Evolutionary conservation across 2,888 invertebrate species (phyloP).

Genomic region (Schizotus pectinicornis): DNA sequence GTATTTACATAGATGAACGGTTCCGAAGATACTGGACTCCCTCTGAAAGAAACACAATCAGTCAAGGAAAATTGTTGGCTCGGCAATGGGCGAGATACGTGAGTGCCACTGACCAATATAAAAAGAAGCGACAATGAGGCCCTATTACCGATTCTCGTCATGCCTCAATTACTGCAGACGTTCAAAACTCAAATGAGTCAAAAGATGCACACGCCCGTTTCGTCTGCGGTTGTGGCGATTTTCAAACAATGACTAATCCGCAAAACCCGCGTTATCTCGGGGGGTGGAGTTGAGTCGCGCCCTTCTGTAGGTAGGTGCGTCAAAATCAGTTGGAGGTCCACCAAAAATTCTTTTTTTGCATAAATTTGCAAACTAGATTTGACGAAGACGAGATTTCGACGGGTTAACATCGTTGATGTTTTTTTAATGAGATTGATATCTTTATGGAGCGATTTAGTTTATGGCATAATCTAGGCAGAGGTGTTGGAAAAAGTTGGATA

Average conservation of each 20-base stretch:
- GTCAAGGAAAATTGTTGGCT: conserved; percentile 17
- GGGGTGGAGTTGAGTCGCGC: no score
- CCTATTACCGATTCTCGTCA: conserved; percentile 4
- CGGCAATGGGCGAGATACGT: conserved; percentile 37
- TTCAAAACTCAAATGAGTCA: no score
- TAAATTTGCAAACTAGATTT: conserved; percentile 1
- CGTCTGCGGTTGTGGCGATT: no score
- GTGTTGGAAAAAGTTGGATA: no score
- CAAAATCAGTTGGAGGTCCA: no score
- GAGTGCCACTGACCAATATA: conserved; percentile 52
- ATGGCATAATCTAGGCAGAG: no score
- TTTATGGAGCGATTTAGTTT: no score
- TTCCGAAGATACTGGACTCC: conserved; percentile 15
- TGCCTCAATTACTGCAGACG: no score
- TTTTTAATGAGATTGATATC: background rate
- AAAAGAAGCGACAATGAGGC: conserved; percentile 16
- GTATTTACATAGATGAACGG: conserved; percentile 10
- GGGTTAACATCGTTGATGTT: background rate
- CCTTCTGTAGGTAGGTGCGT: no score
- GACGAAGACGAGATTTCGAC: background rate
- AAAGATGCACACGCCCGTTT: no score
- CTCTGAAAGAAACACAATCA: conserved; percentile 23
- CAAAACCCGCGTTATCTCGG: no score
- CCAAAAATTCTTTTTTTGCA: background rate
- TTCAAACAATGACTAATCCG: no score